phyloP scores from a whole-genome alignment of 2,888 invertebrate species.

The Heliconius hortense region DNA sequence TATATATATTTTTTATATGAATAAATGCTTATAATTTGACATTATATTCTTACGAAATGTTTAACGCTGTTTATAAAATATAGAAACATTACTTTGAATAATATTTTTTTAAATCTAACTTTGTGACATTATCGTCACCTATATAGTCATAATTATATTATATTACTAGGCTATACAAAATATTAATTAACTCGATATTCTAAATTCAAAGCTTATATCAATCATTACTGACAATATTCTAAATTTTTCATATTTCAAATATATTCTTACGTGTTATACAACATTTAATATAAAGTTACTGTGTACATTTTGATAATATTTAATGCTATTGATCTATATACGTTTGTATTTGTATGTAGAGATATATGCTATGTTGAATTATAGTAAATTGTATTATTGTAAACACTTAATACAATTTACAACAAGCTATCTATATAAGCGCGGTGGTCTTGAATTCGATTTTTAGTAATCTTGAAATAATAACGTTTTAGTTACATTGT shows the following conservation, averaged over 20 bases:
- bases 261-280: not conserved
- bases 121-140: not conserved
- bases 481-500: too few relatives aligned
- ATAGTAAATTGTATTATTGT: not conserved
- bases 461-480: too few relatives aligned
- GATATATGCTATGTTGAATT: not conserved
- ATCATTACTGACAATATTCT: constrained; percentile 2
- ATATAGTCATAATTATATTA: not conserved
- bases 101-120: not conserved
- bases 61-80: too few relatives aligned
- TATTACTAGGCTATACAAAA: not conserved
- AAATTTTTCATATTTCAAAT: constrained; percentile 4
- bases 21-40: too few relatives aligned
- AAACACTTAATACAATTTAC: too few relatives aligned
- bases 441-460: too few relatives aligned
- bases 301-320: not conserved
- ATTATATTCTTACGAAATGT: too few relatives aligned
- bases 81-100: too few relatives aligned
- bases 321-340: not conserved
- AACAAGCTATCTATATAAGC: too few relatives aligned
- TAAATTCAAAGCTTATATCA: not conserved
- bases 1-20: too few relatives aligned
- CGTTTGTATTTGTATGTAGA: not conserved
- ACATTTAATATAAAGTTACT: not conserved
- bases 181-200: constrained; percentile 1